Conservation (phyloP, 2,797 vertebrate species). For the Erpetoichthys calabaricus region DNA sequence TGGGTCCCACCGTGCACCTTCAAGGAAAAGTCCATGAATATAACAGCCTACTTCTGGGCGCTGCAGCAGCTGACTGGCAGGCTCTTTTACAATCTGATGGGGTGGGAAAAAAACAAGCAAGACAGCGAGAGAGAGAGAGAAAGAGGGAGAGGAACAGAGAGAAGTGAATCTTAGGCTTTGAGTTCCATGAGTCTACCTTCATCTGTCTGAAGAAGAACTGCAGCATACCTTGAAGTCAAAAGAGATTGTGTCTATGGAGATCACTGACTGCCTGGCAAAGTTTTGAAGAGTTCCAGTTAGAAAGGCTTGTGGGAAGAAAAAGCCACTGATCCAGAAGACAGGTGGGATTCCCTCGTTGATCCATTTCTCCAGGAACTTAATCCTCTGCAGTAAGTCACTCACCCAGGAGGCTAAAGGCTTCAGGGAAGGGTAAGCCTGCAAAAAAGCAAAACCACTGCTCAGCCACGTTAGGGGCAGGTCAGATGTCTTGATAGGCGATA, state of each 20-base stretch:
- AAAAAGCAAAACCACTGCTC: not conserved
- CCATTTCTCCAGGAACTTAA: slow-evolving; percentile 64
- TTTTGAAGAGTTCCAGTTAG: slow-evolving; percentile 82
- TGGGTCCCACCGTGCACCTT: slow-evolving; percentile 72
- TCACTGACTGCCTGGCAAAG: slow-evolving; percentile 55
- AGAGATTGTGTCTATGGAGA: slow-evolving; percentile 68
- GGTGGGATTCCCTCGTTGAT: slow-evolving; percentile 58
- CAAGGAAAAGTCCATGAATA: slow-evolving; percentile 73
- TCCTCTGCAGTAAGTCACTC: slow-evolving; percentile 63
- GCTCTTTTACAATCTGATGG: slow-evolving; percentile 50
- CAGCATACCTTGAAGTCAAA: slow-evolving; percentile 68
- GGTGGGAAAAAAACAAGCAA: not conserved
- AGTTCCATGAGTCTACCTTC: no score
- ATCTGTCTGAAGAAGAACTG: no score
- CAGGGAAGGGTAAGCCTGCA: slow-evolving; percentile 70
- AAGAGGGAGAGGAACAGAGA: not conserved
- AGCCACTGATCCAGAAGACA: slow-evolving; percentile 80
- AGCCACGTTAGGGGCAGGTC: not conserved
- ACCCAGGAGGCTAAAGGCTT: slow-evolving; percentile 82
- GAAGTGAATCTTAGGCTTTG: not conserved
- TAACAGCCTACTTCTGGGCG: slow-evolving; percentile 61
- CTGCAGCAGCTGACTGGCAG: slow-evolving; percentile 33
- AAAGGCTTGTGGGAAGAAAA: slow-evolving; percentile 86
- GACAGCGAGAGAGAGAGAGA: not conserved
- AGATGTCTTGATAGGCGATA: not conserved